These are phyloP conservation scores for Sebastes fasciatus DNA, from an alignment of 2,113 vertebrate species.

Conservation along the genomic window DNA sequence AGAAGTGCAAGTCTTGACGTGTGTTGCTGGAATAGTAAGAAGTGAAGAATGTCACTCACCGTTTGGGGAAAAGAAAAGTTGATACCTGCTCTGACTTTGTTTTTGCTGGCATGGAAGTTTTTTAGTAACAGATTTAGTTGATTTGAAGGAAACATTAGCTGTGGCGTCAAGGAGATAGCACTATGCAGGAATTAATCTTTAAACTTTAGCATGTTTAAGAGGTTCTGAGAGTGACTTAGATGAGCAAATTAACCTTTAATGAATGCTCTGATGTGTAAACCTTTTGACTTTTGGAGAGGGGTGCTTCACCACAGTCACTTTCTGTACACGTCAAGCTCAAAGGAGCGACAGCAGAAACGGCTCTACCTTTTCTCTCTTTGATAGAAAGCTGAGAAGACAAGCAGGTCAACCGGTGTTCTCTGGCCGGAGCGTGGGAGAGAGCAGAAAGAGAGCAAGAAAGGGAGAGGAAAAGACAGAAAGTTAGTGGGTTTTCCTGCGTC, in stretches of 20 bases:
- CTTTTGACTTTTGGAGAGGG: too few species aligned
- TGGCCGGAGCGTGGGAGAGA: constrained; percentile 72
- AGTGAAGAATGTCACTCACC: neutral
- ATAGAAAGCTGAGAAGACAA: constrained; percentile 72
- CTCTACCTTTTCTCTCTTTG: constrained; percentile 63
- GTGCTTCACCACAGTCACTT: constrained; percentile 41
- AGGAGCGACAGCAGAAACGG: constrained; percentile 32
- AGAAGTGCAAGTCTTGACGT: neutral
- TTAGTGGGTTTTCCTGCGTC: constrained; percentile 64
- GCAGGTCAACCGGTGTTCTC: constrained; percentile 72
- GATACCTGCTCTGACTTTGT: neutral
- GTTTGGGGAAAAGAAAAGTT: neutral
- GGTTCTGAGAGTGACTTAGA: neutral
- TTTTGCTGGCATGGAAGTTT: too few species aligned
- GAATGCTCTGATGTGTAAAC: neutral
- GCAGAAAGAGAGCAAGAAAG: constrained; percentile 37
- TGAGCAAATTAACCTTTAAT: neutral
- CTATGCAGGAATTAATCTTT: neutral
- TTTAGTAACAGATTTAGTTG: neutral
- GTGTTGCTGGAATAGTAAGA: neutral
- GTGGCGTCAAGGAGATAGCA: neutral
- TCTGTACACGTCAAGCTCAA: constrained; percentile 57
- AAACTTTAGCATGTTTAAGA: neutral
- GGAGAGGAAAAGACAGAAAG: constrained; percentile 47
- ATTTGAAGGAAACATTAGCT: neutral